Conservation (phyloP, 2,113 vertebrate species). For the Cnemophilus loriae region DNA sequence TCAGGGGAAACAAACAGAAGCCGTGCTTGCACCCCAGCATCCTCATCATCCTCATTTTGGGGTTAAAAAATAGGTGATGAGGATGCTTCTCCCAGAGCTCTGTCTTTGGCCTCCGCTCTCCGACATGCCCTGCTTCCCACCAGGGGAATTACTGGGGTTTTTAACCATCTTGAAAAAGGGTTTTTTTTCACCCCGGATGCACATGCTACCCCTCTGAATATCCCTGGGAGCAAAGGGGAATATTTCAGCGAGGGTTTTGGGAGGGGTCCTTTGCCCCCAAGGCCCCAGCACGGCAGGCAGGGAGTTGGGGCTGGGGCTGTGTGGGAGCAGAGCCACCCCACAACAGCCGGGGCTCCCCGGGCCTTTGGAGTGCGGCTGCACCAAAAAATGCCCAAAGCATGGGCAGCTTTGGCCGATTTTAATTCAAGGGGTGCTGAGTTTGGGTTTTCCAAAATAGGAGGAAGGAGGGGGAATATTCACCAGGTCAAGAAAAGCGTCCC, state of each 20-base stretch:
- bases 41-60: background rate
- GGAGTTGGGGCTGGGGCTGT: background rate
- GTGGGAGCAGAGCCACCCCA: background rate
- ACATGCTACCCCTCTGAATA: background rate
- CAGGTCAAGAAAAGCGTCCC: background rate
- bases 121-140: rapidly evolving
- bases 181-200: background rate
- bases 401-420: rapidly evolving
- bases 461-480: background rate
- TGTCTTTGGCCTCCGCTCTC: background rate
- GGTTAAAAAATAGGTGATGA: background rate
- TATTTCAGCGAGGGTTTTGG: background rate
- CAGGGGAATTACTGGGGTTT: background rate
- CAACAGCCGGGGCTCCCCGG: background rate
- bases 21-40: background rate
- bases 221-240: background rate
- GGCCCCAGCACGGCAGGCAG: rapidly evolving
- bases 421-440: background rate
- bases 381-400: background rate
- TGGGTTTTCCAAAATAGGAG: background rate
- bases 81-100: background rate
- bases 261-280: background rate
- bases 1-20: background rate
- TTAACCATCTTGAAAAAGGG: background rate
- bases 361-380: background rate